Evolutionary conservation across 30 jellyfish, hydroid and myxozoan species (phyloP), one percentile per base, ranked within the genome.

Genomic region (Clytia hemisphaerica): DNA sequence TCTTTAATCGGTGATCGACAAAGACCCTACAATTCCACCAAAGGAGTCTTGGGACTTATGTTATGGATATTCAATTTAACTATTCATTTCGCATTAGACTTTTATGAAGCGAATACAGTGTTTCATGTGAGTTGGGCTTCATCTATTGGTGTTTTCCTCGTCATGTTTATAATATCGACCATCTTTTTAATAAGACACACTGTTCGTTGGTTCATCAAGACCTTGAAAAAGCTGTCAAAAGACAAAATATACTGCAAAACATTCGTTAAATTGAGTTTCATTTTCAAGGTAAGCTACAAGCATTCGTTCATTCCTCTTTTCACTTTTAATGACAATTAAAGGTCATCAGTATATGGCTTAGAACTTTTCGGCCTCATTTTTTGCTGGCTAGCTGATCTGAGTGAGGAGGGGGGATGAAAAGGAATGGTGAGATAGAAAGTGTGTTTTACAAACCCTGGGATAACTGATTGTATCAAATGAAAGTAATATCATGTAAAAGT

Each of bases 51-150:
- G 21, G 82, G 82, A 22, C 2, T 50, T 10, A 16, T 49, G 15
- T 5, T 71, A 6, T 71, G 82, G 82, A 27, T 71, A 24, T 10
- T 53, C 15, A 71, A 71, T 50, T 16, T 71, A 6, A 6, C 32
- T 35, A 71, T 71, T 25, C 82, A 71, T n/a, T 71, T 71, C 34
- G 26, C 79, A 12, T 37, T 71, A 16, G 82, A 71, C 29, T 71
- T 71, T 54, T 71, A 71, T 24, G 82, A 71, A 71, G 82, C 82
- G 0, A 26, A 51, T n/a, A 22, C 26, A 5, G 82, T 71, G n/a
- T 71, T 71, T 34, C 82, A 71, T 48, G 72, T 53, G 25, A 47
- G 78, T 6, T 71, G 82, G 82, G 82, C 82, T 14, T 22, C 82
- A 1, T 71, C 82, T 3, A 71, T 71, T 46, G 82, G 82, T 19